Conservation (phyloP, 2,888 invertebrate species). For the Metacarcinus magister region DNA sequence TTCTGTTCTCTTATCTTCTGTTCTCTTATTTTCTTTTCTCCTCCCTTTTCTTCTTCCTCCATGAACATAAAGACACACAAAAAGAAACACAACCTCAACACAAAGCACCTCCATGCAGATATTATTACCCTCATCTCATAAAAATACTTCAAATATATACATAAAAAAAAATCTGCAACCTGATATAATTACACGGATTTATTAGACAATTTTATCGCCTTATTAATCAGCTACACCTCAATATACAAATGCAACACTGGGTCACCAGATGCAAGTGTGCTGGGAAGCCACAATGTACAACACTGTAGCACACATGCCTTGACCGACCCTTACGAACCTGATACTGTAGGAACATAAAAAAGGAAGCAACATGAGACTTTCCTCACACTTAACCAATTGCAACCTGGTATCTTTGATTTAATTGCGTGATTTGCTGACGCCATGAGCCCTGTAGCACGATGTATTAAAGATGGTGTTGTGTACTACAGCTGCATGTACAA, state of each 20-base stretch:
- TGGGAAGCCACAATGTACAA: background rate
- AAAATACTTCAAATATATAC: background rate
- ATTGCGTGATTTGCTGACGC: conserved; percentile 60
- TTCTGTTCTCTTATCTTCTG: background rate
- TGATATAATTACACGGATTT: background rate
- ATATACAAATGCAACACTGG: background rate
- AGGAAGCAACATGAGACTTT: background rate
- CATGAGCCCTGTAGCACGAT: conserved; percentile 53
- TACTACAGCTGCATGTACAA: conserved; percentile 42
- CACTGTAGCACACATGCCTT: background rate
- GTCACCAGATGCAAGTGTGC: background rate
- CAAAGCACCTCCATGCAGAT: background rate
- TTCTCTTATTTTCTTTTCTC: background rate
- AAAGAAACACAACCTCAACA: background rate
- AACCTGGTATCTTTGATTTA: conserved; percentile 14
- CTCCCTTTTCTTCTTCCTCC: background rate
- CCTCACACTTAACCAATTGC: conserved; percentile 30
- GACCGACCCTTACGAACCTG: background rate
- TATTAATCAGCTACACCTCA: background rate
- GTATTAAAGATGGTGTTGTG: conserved; percentile 49
- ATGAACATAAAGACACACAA: too few species aligned
- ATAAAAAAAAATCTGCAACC: background rate
- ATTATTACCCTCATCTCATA: background rate
- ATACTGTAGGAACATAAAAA: background rate
- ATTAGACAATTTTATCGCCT: background rate